A percentile compares a stretch with the other conserved stretches of the same genome.
phyloP scores from a whole-genome alignment of 1,140 invertebrate species.

The Solenopsis fugax region DNA sequence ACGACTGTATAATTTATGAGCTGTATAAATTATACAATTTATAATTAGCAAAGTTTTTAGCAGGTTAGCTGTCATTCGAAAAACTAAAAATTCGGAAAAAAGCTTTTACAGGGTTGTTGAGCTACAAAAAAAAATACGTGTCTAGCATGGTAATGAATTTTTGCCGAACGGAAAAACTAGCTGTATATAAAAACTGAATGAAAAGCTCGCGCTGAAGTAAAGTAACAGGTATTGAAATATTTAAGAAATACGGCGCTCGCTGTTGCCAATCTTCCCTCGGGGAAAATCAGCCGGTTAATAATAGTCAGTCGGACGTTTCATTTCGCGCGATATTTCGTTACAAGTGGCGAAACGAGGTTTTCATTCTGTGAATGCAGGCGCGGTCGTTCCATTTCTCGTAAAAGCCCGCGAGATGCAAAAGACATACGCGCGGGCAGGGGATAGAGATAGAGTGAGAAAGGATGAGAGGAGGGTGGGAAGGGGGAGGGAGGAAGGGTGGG shows the following conservation, averaged over 20 bases:
- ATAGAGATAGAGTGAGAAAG: no score
- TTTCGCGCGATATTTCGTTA: slow-evolving; percentile 57
- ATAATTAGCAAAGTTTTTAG: not conserved
- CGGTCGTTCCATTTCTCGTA: slow-evolving; percentile 52
- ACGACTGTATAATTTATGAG: not conserved
- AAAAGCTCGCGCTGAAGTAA: slow-evolving; percentile 10
- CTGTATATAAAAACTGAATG: not conserved
- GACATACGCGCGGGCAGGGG: slow-evolving; percentile 13
- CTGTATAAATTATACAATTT: not conserved
- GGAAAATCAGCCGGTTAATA: slow-evolving; percentile 49
- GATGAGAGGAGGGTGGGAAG: not conserved
- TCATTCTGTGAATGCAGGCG: slow-evolving; percentile 38
- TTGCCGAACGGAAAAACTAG: not conserved
- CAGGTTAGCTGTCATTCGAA: not conserved
- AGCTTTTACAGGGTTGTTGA: not conserved
- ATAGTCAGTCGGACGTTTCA: slow-evolving; percentile 54
- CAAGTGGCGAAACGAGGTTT: slow-evolving; percentile 36
- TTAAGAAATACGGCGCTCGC: slow-evolving; percentile 12
- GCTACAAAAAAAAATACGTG: not conserved
- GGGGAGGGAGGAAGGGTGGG: not conserved
- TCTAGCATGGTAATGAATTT: not conserved
- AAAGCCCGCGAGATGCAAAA: slow-evolving; percentile 53
- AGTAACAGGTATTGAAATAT: slow-evolving; percentile 50
- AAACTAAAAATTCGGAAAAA: not conserved
- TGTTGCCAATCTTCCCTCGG: not conserved